Evolutionary conservation across 2,113 vertebrate genomes (phyloP).

Genomic region (Bubo blakistoni): DNA sequence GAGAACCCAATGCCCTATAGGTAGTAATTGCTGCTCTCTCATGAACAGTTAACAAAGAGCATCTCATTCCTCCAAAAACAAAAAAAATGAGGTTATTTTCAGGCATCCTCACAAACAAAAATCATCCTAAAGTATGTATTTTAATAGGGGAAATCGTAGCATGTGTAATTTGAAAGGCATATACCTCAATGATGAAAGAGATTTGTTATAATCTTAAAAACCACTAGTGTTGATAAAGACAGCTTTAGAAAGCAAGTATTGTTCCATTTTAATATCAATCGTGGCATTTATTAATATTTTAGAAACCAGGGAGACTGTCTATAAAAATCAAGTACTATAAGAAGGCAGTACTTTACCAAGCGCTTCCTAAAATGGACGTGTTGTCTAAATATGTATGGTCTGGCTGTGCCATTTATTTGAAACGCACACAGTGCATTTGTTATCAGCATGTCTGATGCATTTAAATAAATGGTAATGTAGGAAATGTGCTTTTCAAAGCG

Average conservation of each 20-base stretch:
- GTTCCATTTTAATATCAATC: not conserved
- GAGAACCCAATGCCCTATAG: constrained; percentile 20
- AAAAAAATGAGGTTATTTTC: not conserved
- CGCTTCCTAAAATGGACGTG: not conserved
- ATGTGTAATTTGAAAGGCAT: not conserved
- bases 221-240: not conserved
- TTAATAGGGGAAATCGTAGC: not conserved
- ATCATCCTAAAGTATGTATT: not conserved
- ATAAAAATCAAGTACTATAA: not conserved
- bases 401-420: not conserved
- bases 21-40: constrained; percentile 28
- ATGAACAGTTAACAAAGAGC: not conserved
- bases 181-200: not conserved
- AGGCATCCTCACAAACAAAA: not conserved
- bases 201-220: not conserved
- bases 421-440: not conserved
- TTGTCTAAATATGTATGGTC: not conserved
- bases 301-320: not conserved
- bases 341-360: not conserved
- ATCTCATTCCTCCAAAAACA: not conserved
- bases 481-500: not conserved
- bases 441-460: not conserved
- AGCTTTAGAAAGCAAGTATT: not conserved
- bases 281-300: not conserved
- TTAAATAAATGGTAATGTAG: not conserved